These are phyloP conservation scores for Varroa destructor DNA, from an alignment of 1,140 invertebrate species.

Conservation along the genomic window DNA sequence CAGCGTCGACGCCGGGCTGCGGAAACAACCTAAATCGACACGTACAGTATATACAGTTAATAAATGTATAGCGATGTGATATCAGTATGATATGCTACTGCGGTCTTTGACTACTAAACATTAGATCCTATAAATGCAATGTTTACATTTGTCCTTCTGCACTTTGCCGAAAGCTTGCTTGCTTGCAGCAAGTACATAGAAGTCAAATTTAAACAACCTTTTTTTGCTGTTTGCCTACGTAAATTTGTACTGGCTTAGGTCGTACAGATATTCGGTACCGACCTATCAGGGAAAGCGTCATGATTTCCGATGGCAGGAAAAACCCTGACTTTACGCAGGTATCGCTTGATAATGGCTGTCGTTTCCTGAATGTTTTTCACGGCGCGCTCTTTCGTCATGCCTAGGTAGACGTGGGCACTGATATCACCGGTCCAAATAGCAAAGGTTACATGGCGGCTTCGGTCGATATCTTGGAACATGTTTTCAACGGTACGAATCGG, in stretches of 20 bases:
- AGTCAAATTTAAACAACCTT: too few species aligned
- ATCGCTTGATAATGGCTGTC: slow-evolving; percentile 57
- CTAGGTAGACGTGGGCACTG: slow-evolving; percentile 93
- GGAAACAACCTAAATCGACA: slow-evolving; percentile 3
- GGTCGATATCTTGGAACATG: slow-evolving; percentile 71
- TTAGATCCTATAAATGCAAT: too few species aligned
- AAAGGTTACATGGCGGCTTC: slow-evolving; percentile 58
- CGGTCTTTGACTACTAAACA: too few species aligned
- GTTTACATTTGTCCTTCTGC: too few species aligned
- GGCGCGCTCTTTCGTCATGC: slow-evolving; percentile 80
- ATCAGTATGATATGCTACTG: too few species aligned
- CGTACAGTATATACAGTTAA: neutral
- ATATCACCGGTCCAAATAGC: slow-evolving; percentile 97
- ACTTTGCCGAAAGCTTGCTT: too few species aligned
- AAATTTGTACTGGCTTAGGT: too few species aligned
- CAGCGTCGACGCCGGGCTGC: slow-evolving; percentile 15
- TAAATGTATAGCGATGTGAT: too few species aligned
- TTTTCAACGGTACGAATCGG: slow-evolving; percentile 78
- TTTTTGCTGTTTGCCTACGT: too few species aligned
- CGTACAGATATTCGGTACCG: neutral
- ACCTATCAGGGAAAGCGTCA: slow-evolving; percentile 28
- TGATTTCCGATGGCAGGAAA: slow-evolving; percentile 91
- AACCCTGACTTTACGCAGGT: slow-evolving; percentile 77
- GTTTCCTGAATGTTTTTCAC: slow-evolving; percentile 69
- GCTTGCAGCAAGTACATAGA: too few species aligned